Evolutionary conservation across 1,140 invertebrate genomes (phyloP), one percentile per base, ranked within the genome.

Genomic region (Metaphire vulgaris): DNA sequence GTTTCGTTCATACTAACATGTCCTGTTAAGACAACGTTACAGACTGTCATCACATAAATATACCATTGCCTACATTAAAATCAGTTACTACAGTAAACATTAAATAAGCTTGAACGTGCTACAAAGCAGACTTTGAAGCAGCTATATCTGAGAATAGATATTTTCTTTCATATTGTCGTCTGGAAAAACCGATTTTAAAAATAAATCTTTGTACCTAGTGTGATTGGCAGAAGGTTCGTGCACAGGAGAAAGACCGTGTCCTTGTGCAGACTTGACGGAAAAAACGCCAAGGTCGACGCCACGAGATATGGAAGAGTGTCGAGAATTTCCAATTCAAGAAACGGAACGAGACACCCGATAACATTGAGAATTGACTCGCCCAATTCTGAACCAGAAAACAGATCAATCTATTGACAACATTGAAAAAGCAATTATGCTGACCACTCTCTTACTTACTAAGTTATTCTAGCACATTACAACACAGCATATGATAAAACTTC

Each of bases 211-310:
- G n/a, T 89, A 95, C 95, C 91, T 81, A 99, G 92, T 34, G 95
- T 97, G 86, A 98, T 97, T 2, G 97, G 97, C 72, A 99, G 87
- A 83, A 99, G 92, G 85, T 97, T 96, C 83, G 94, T 97, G 85
- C 96, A 98, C 16, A 99, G 89, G 75, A 96, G 89, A 84, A 98
- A 94, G 33, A 99, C 90, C 77, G 98, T 93, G 81, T 97, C 93
- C 85, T 96, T 94, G 86, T 99, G 96, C 33, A 99, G 87, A 72
- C 92, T 90, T 67, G 89, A 89, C 1, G 97, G 97, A 81, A 99
- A 90, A 56, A 96, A 92, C 69, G 94, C 93, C 80, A 99, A 91
- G 78, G 94, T 92, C 79, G 94, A 94, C 12, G 97, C 95, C 70
- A 96, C 92, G 78, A 97, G 88, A 84, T 97, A 97, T 29, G 97